Base-by-base conservation (phyloP, 2,113 vertebrate genomes). In the Pachyramphus minor region DNA sequence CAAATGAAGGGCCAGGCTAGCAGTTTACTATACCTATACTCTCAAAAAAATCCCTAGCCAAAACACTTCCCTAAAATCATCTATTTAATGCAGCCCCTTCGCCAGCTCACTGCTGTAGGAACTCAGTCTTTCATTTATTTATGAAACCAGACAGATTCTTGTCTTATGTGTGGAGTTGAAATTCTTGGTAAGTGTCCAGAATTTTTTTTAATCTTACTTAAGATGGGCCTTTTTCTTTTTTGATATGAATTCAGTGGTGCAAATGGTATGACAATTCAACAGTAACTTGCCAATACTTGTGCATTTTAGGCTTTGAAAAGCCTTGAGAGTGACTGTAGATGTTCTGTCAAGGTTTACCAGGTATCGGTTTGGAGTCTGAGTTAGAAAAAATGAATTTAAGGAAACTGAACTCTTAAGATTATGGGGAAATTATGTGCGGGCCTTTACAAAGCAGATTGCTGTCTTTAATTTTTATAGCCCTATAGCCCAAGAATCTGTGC, bases 21-120 rank as follows among this genome's bases (percentile, higher is more conserved):
- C 93, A 87, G 71, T 96, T 95, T 96, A 63, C 72, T 87, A 33
- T 80, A 97, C 95, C 97, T 98, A 97, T 97, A 95, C 42, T 87
- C 68, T 93, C 59, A 84, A 95, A 97, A 97, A 98, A 97, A 95
- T 97, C 98, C 98, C 98, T 97, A 88, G 63, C 64, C 95, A 66
- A 84, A 87, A 93, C 64, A 98, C 98, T 98, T 98, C 98, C 98
- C 96, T 95, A 98, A 98, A 98, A 96, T 63, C 89, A 96, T 87
- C 97, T 98, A 98, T 97, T 98, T 98, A 98, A 97, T 94, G 91
- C 97, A 90, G 68, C 87, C 91, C 66, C 79, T 95, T 85, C 94
- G 95, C 92, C 92, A 96, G 94, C 53, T 75, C 87, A 75, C 64
- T 92, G 79, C 91, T 96, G 76, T 87, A 90, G 82, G 86, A 94